Base-by-base conservation (phyloP, 1,140 invertebrate genomes). In the Battus philenor region DNA sequence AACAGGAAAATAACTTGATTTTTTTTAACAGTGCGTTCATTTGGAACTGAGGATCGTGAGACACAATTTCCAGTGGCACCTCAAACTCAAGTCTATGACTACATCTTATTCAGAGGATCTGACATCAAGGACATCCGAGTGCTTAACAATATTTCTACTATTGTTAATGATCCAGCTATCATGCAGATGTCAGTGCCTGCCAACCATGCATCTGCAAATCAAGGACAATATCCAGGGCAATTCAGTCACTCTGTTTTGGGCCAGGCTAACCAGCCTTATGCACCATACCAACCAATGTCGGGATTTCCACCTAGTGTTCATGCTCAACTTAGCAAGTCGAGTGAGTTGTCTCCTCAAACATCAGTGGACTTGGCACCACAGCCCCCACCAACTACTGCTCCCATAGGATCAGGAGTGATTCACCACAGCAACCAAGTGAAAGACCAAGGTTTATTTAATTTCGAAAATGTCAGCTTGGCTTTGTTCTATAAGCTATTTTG, bases 121-220 rank as follows among this genome's bases (percentile, higher is more conserved):
- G 98, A 99, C 82, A 99, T 99, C 68, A 99, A 99, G 87, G 98
- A 99, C 82, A 96, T 99, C 63, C 91, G 96, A 79, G 97, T 99
- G 47, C 91, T 98, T 29, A 93, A 93, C 72, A 93, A 90, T 90
- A 91, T 91, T 27, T 88, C 88, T 44, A 87, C 91, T 16, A 89
- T 96, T 73, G 87, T 94, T 75, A 91, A 96, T 89, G 97, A 98
- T 89, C 97, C 97, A 41, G 97, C 97, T 31, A 98, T 98, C 84
- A 94, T 98, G 83, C 94, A 96, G 88, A 90, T 94, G 69, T 93
- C 93, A 34, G 90, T 93, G 52, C 93, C 92, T 29, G 90, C 90
- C 18, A 84, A 90, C 6, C 86, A 82, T 59, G 88, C 60, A 47
- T 82, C 63, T 1, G 59, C 60, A 24, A 66, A 68, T 15, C 80